Base-by-base conservation (phyloP, 2,888 invertebrate species). In the Bellardia bayeri region DNA sequence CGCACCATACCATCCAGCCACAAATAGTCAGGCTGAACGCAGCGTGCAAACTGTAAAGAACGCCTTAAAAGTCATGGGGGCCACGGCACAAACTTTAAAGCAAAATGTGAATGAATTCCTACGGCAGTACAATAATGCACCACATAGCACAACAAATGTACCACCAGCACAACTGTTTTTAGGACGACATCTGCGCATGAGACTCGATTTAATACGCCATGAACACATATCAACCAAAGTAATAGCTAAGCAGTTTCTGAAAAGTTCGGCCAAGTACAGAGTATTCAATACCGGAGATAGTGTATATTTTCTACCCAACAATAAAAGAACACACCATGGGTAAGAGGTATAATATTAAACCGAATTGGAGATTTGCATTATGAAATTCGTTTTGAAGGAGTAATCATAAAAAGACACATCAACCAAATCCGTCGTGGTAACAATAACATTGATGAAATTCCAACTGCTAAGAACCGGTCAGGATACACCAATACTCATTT, bases 381-480 rank as follows among this genome's bases (percentile, higher is more conserved):
- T 30, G 56, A 58, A 58, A 58, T 64, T 64, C 40, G 64, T 7
- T 64, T 14, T n/a, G 40, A 40, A 6, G 63, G 63, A 3, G 40
- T 8, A 64, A 40, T 64, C 7, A 13, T 40, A 40, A 64, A 64
- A 64, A 64, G 37, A n/a, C 40, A 64, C 40, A 40, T 64, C 1
- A 64, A 64, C n/a, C 63, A 64, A 16, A 64, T 64, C 40, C 63
- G 63, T 2, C 40, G 37, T 6, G 63, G 63, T 11, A 49, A 49
- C 13, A 49, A 14, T 14, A 49, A 11, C 13, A 49, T 49, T 49
- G 11, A 49, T 49, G 49, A 11, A 14, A 2, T 9, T 11, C 14
- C 49, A 49, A 11, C 14, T 49, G 49, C 1, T 11, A 49, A 14
- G 49, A 49, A 11, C 8, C 49, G 14, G 11, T 49, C 49, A 13